These are phyloP conservation scores for Conistra vaccinii DNA, from an alignment of 2,888 invertebrate species.

Conservation along the genomic window DNA sequence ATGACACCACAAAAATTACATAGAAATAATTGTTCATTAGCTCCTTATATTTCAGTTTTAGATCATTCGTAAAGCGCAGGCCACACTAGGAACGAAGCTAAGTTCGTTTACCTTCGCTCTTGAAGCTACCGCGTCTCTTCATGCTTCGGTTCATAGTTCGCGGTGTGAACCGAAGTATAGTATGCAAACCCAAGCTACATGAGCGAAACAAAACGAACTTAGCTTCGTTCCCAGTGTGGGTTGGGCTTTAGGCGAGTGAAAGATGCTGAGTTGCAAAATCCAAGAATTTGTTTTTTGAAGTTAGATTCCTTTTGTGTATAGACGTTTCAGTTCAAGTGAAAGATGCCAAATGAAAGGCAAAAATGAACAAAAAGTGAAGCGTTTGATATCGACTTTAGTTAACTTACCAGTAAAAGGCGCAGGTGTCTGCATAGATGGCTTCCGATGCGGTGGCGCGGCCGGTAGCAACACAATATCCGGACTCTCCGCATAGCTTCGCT, in stretches of 20 bases:
- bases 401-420: slow-evolving; percentile 82
- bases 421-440: slow-evolving; percentile 75
- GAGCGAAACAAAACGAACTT: too few relatives aligned
- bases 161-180: too few relatives aligned
- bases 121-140: too few relatives aligned
- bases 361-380: not conserved
- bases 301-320: not conserved
- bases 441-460: slow-evolving; percentile 89
- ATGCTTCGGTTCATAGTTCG: too few relatives aligned
- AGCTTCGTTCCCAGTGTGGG: too few relatives aligned
- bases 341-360: not conserved
- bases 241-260: not conserved
- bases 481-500: slow-evolving; percentile 96
- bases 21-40: not conserved
- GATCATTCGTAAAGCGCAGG: too few relatives aligned
- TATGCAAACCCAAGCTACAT: too few relatives aligned
- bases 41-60: not conserved
- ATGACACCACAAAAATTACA: not conserved
- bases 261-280: not conserved
- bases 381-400: not conserved
- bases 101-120: too few relatives aligned
- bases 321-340: not conserved
- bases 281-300: too few relatives aligned
- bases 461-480: slow-evolving; percentile 93
- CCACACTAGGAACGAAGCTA: too few relatives aligned